Base-by-base conservation (phyloP, 2,797 vertebrate genomes). In the Rhinatrema bivittatum region DNA sequence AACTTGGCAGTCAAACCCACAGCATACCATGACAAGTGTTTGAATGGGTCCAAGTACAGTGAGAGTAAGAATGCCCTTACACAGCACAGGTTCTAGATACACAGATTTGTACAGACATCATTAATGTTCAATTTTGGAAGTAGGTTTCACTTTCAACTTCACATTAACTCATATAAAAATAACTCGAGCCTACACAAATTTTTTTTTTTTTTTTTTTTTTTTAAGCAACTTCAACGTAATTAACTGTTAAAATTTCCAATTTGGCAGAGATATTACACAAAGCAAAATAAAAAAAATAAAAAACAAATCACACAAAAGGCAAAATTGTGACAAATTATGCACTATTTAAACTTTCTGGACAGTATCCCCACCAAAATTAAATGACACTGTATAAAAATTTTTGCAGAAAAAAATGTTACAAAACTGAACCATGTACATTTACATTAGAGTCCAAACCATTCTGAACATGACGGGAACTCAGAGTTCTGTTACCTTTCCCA, bases 401-500 rank as follows among this genome's bases (percentile, higher is more conserved):
- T 79, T 84, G 82, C 81, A 72, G 61, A 58, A 72, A 65, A 55
- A 53, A 62, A 82, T 46, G 70, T 89, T 90, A 91, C 86, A 89
- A 91, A 90, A 91, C 81, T 32, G 88, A 86, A 68, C 82, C 74
- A 78, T 86, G 83, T 56, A 85, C 76, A 73, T 75, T 87, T 68
- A 84, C 78, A 68, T 47, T 82, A 40, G 91, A 90, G 91, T 96
- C 93, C 90, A 99, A 88, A 81, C 96, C 96, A 56, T 99, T 99
- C 72, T 95, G 94, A 70, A 90, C 53, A 56, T 97, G 94, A 74
- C 92, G 90, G 80, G 91, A 89, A 77, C 89, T 90, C 73, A 71
- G 77, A 93, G 94, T 98, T 93, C 91, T 95, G 82, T 83, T 87
- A 83, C 90, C 89, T 90, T 97, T 98, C 83, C 87, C 76, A 70